A percentile compares a stretch with the other conserved stretches of the same genome.
These are phyloP conservation scores for Harmothoe impar DNA, from an alignment of 2,888 invertebrate species.

Conservation along the genomic window DNA sequence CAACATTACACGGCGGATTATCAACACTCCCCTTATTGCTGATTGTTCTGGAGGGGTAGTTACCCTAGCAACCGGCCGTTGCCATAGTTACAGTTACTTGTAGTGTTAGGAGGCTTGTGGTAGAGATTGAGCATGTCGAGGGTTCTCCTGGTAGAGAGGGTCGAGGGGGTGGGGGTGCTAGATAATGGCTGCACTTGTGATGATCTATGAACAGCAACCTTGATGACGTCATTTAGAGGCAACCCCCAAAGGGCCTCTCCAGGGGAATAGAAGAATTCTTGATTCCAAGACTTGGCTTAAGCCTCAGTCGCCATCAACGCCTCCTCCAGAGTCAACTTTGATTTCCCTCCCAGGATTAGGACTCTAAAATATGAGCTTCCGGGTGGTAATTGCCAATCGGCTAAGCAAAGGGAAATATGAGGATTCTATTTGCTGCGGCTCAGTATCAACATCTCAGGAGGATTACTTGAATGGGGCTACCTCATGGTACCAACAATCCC, in stretches of 20 bases:
- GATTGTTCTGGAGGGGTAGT: conserved; percentile 27
- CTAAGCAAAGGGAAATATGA: conserved; percentile 14
- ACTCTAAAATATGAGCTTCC: not conserved
- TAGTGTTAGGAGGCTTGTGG: not conserved
- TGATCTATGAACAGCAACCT: not conserved
- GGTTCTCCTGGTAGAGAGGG: conserved; percentile 17
- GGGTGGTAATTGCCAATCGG: conserved; percentile 23
- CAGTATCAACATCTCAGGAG: not conserved
- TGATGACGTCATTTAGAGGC: conserved; percentile 26
- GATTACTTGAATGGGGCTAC: not conserved
- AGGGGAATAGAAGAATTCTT: not conserved
- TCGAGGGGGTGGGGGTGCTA: not conserved
- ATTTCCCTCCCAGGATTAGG: conserved; percentile 18
- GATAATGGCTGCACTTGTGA: conserved; percentile 9
- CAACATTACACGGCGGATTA: conserved; percentile 45
- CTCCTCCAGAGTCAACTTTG: not conserved
- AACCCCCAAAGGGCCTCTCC: not conserved
- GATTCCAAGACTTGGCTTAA: not conserved
- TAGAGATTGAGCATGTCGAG: not conserved
- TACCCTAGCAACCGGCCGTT: conserved; percentile 25
- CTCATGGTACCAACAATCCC: not conserved
- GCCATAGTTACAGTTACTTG: conserved; percentile 45
- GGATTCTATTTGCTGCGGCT: conserved; percentile 11
- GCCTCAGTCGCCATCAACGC: too few relatives aligned
- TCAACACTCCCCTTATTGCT: conserved; percentile 28